These are phyloP conservation scores for Gonioctena quinquepunctata DNA, from an alignment of 1,140 invertebrate species.

Conservation along the genomic window DNA sequence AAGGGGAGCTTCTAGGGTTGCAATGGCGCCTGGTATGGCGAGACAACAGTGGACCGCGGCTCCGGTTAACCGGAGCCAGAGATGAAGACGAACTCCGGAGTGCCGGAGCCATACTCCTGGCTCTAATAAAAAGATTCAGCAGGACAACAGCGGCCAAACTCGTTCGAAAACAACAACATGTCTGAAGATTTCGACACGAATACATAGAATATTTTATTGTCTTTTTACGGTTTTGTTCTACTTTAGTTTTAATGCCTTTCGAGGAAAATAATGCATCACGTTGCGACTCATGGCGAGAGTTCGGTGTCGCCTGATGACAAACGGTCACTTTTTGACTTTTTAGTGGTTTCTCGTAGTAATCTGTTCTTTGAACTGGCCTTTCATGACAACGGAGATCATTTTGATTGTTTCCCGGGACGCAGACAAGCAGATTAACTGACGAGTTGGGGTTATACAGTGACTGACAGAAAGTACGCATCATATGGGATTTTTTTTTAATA, in stretches of 20 bases:
- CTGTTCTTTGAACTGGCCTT: too few species aligned
- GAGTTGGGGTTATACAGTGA: too few species aligned
- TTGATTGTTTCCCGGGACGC: too few species aligned
- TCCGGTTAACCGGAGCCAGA: constrained; percentile 10
- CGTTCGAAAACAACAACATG: background rate
- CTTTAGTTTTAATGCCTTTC: background rate
- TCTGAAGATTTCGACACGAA: background rate
- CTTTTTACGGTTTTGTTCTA: background rate
- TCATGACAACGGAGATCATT: too few species aligned
- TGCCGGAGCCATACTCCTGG: background rate
- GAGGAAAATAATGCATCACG: background rate
- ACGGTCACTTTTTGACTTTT: too few species aligned
- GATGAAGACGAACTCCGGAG: background rate
- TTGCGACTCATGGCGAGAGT: background rate
- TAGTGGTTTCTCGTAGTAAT: too few species aligned
- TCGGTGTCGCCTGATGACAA: background rate
- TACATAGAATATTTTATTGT: background rate
- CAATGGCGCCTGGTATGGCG: background rate
- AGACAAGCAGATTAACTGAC: too few species aligned
- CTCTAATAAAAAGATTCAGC: background rate
- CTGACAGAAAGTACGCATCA: too few species aligned
- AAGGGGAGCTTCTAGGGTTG: background rate
- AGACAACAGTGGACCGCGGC: background rate
- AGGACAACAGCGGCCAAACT: background rate
- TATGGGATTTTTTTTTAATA: too few species aligned